These are phyloP conservation scores for Malacoraja senta DNA, from an alignment of 2,797 vertebrate genomes.

Conservation along the genomic window DNA sequence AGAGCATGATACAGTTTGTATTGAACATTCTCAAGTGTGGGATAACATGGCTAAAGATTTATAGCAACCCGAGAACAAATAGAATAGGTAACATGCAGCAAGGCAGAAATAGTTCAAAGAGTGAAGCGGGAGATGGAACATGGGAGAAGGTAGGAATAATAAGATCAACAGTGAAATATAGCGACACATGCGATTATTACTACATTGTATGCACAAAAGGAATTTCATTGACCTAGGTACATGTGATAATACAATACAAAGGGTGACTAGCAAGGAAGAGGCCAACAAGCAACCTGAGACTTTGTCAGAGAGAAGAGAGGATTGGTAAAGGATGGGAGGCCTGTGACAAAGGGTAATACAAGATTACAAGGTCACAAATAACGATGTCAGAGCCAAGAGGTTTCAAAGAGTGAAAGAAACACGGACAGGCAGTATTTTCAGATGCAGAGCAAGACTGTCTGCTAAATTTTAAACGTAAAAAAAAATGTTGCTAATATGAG, in stretches of 20 bases:
- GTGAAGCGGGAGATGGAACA: not conserved
- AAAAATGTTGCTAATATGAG: too few species aligned
- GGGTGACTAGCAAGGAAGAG: not conserved
- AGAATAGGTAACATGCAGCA: not conserved
- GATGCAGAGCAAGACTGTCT: not conserved
- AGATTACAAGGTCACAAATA: not conserved
- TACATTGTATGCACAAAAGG: too few species aligned
- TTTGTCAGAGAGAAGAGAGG: not conserved
- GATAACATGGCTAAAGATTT: not conserved
- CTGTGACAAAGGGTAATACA: not conserved
- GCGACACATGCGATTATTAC: too few species aligned
- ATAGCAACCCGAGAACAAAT: not conserved
- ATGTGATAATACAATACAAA: too few species aligned
- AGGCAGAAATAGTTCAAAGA: not conserved
- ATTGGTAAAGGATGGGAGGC: not conserved
- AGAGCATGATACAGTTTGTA: too few species aligned
- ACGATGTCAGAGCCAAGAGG: too few species aligned
- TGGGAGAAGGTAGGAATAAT: not conserved
- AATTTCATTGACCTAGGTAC: too few species aligned
- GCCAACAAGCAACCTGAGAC: not conserved
- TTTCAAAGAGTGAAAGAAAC: not conserved
- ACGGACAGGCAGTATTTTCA: not conserved
- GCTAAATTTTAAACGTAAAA: not conserved
- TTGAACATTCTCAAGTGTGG: not conserved
- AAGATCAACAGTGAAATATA: not conserved